A percentile compares a stretch with the other conserved stretches of the same genome.
These are phyloP conservation scores for Ctenosaura bakeri DNA, from an alignment of 2,797 vertebrate species.

Conservation along the genomic window DNA sequence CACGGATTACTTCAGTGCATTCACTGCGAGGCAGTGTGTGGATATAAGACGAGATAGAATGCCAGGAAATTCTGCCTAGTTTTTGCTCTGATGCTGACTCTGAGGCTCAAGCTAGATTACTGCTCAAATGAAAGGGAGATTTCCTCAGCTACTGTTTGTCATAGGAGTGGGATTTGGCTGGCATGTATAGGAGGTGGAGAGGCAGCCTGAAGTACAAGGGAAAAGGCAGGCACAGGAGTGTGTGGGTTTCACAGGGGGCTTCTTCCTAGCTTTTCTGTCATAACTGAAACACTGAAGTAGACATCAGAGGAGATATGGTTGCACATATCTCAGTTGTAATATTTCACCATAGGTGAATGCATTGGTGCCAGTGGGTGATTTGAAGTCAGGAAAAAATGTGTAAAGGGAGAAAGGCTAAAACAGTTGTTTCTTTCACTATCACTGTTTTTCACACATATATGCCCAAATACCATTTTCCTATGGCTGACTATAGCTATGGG, in stretches of 20 bases:
- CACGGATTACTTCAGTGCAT: neutral
- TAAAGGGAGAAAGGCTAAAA: neutral
- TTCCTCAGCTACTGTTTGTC: neutral
- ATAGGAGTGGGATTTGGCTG: neutral
- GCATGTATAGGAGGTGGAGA: neutral
- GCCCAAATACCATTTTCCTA: neutral
- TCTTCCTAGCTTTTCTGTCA: neutral
- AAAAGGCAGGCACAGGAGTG: no score
- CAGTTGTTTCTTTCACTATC: neutral
- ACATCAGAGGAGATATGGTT: neutral
- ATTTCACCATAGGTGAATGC: neutral
- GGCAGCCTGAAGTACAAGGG: neutral
- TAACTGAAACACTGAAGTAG: neutral
- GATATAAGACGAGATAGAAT: neutral
- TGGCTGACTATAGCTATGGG: neutral
- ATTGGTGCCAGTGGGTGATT: neutral
- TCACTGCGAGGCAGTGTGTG: slow-evolving; percentile 36
- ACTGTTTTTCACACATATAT: neutral
- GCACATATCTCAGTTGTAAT: neutral
- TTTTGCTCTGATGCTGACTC: slow-evolving; percentile 28
- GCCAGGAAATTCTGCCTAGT: slow-evolving; percentile 32
- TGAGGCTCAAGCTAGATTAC: neutral
- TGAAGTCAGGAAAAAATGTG: neutral
- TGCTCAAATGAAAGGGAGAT: neutral
- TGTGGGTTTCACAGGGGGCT: neutral